Percentiles rank a stretch among this genome's conserved stretches.
phyloP scores from a whole-genome alignment of 2,113 vertebrate species.

The Vombatus ursinus region DNA sequence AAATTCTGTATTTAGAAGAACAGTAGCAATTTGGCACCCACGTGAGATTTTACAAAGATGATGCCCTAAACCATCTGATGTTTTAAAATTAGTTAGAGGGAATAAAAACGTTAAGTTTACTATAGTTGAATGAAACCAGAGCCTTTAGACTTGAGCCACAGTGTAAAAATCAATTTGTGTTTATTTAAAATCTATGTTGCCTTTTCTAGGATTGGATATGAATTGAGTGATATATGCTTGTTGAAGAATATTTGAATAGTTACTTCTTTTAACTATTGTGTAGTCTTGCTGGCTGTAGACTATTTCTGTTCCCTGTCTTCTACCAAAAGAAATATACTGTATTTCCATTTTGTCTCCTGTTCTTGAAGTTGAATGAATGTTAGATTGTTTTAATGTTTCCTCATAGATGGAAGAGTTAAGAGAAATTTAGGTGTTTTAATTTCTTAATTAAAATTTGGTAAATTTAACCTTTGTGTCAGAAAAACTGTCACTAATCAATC shows the following conservation, averaged over 20 bases:
- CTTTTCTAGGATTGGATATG: slow-evolving; percentile 72
- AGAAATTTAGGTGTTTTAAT: slow-evolving; percentile 63
- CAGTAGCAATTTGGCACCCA: slow-evolving; percentile 50
- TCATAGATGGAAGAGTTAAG: slow-evolving; percentile 59
- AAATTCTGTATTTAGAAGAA: slow-evolving; percentile 53
- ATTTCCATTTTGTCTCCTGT: slow-evolving; percentile 60
- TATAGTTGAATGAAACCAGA: slow-evolving; percentile 63
- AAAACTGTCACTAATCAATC: neutral
- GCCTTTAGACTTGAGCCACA: slow-evolving; percentile 60
- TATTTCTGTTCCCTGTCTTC: slow-evolving; percentile 20
- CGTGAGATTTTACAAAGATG: slow-evolving; percentile 24
- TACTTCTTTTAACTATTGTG: slow-evolving; percentile 44
- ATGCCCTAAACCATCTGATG: slow-evolving; percentile 55
- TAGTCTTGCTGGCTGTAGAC: slow-evolving; percentile 1
- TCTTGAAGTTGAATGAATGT: slow-evolving; percentile 37
- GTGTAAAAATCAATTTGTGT: slow-evolving; percentile 80
- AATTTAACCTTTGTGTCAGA: slow-evolving; percentile 61
- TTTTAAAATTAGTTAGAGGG: slow-evolving; percentile 69
- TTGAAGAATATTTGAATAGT: slow-evolving; percentile 48
- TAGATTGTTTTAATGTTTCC: slow-evolving; percentile 31
- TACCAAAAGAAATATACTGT: slow-evolving; percentile 6
- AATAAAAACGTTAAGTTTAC: slow-evolving; percentile 72
- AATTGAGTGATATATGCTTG: slow-evolving; percentile 69
- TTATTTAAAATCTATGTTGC: slow-evolving; percentile 79
- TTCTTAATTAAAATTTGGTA: slow-evolving; percentile 73